Conservation (phyloP, 2,113 vertebrate species). For the Prochilodus magdalenae region DNA sequence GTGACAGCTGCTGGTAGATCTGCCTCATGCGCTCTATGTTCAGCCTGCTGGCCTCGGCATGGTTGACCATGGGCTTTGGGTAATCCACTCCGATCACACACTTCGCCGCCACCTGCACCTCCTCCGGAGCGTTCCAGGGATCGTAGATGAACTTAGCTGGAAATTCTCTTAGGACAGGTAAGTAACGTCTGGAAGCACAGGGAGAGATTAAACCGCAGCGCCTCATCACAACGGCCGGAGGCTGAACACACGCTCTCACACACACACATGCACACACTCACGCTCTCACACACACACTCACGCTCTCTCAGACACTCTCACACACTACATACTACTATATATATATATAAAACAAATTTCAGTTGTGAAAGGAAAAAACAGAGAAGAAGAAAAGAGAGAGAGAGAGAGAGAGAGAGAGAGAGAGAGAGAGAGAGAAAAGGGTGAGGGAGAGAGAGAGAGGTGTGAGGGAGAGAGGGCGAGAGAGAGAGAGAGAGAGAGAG, state of each 20-base stretch:
- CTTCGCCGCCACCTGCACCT: slow-evolving; percentile 54
- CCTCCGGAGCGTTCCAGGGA: slow-evolving; percentile 61
- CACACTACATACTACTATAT: neutral
- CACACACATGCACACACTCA: neutral
- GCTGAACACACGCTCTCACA: neutral
- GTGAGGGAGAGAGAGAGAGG: neutral
- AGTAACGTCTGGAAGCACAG: slow-evolving; percentile 60
- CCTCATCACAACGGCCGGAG: slow-evolving; percentile 31
- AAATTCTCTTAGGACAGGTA: slow-evolving; percentile 59
- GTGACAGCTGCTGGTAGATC: slow-evolving; percentile 67
- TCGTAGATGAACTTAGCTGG: slow-evolving; percentile 66
- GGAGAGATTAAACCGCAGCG: slow-evolving; percentile 49
- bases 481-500: no score
- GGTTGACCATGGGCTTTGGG: slow-evolving; percentile 66
- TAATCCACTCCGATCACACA: slow-evolving; percentile 63
- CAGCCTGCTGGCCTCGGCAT: slow-evolving; percentile 62
- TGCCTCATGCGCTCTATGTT: slow-evolving; percentile 68
- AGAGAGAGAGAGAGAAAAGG: neutral
- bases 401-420: neutral
- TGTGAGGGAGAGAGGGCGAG: no score
- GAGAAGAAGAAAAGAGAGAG: neutral
- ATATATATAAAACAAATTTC: no score
- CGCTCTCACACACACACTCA: neutral
- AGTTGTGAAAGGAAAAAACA: neutral
- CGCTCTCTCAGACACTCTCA: neutral